Conservation (phyloP, 2,113 vertebrate species). For the Ibidorhyncha struthersii region DNA sequence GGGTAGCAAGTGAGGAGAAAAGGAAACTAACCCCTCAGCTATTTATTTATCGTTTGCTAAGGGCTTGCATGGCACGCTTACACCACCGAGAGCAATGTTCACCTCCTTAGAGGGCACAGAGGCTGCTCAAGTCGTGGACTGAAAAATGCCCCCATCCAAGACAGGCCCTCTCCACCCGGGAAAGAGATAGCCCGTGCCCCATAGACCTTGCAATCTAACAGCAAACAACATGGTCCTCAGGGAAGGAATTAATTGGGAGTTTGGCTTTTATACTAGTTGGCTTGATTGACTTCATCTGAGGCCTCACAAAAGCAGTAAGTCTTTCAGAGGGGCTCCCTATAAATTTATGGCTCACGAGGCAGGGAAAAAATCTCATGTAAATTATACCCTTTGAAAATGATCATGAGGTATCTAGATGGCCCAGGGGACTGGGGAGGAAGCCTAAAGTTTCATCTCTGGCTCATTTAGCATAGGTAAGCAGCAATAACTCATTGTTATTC, state of each 20-base stretch:
- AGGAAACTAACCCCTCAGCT: background rate
- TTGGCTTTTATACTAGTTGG: conserved; percentile 49
- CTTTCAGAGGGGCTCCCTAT: conserved; percentile 53
- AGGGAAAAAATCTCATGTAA: conserved; percentile 52
- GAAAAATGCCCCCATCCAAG: background rate
- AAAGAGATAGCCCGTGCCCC: background rate
- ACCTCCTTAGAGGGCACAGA: background rate
- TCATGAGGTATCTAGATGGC: conserved; percentile 40
- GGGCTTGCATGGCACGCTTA: background rate
- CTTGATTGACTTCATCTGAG: conserved; percentile 61
- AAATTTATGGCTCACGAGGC: conserved; percentile 61
- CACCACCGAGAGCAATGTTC: accelerated
- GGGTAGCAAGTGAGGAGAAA: background rate
- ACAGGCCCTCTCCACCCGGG: background rate
- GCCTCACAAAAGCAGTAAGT: conserved; percentile 57
- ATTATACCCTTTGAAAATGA: conserved; percentile 62
- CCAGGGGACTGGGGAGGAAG: conserved; percentile 21
- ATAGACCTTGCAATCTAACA: background rate
- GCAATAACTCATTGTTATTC: conserved; percentile 28
- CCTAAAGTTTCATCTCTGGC: conserved; percentile 40
- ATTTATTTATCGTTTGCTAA: background rate
- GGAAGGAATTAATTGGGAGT: conserved; percentile 50
- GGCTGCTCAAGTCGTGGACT: accelerated
- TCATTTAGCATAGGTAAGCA: conserved; percentile 61
- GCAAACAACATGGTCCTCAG: conserved; percentile 7